phyloP scores from a whole-genome alignment of 1,140 invertebrate species.

The Drosophila bocki region DNA sequence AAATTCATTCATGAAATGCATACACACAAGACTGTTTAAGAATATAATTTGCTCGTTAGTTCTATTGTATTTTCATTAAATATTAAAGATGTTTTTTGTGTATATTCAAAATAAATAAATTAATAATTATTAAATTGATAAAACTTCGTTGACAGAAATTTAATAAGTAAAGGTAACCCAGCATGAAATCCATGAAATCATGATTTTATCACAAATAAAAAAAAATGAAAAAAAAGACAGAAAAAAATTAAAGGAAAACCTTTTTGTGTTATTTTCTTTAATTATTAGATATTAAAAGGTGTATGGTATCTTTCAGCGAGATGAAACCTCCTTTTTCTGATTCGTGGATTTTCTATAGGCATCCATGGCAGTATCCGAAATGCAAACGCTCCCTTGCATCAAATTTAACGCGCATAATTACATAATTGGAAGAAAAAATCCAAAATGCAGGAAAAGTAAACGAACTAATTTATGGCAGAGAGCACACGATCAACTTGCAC shows the following conservation, averaged over 20 bases:
- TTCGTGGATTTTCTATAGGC: conserved; percentile 16
- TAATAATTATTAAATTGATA: not conserved
- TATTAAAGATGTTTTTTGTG: not conserved
- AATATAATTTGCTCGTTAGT: not conserved
- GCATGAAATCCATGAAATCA: not conserved
- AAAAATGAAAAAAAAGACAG: not conserved
- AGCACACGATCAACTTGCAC: conserved; percentile 14
- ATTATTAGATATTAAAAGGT: conserved; percentile 18
- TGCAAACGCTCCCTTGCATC: conserved; percentile 7
- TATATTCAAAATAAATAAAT: not conserved
- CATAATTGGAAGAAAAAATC: conserved; percentile 22
- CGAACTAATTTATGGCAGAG: conserved; percentile 2
- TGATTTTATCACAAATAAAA: not conserved
- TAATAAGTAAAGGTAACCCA: not conserved
- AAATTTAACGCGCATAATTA: conserved; percentile 21
- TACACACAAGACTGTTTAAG: not conserved
- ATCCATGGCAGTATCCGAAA: conserved; percentile 15
- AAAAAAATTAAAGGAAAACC: too few relatives aligned
- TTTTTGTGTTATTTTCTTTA: conserved; percentile 1
- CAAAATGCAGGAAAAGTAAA: conserved; percentile 32
- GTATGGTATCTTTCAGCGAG: conserved; percentile 23
- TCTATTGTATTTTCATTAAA: not conserved
- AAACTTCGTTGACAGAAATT: not conserved
- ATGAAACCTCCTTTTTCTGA: conserved; percentile 16
- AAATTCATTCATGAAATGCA: conserved; percentile 31